Base-by-base conservation (phyloP, 2,797 vertebrate genomes). In the Rhynchotus rufescens region DNA sequence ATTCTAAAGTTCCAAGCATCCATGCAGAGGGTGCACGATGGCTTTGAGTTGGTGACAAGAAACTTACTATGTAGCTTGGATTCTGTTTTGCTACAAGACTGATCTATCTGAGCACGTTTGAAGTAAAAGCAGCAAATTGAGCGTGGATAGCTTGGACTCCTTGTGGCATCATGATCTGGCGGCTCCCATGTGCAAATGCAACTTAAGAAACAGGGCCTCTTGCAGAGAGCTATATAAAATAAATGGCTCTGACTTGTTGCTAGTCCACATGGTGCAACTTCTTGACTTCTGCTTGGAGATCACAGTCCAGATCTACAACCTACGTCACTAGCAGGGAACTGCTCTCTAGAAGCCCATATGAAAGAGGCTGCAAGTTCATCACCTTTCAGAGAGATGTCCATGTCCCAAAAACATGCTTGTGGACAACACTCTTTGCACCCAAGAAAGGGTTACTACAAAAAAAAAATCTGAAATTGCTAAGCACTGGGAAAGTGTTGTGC, bases 1-100 rank as follows among this genome's bases (percentile, higher is more conserved):
- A 57, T 32, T 66, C 47, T 44, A 23, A 11, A 13, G 56, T 51
- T 21, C 56, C 61, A 59, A 5, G 13, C 76, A 80, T 40, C 14
- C 62, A 26, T 0, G 0, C 3, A 16, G 20, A 61, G 34, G 20
- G 54, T 36, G 38, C 69, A 6, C 0, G 0, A 34, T 1, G 4
- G 22, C 4, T 30, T 42, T 15, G 36, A 68, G 54, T 12, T n/a
- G 17, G 62, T 30, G 38, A 47, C 40, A 42, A 28, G 0, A 59
- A 17, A 20, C n/a, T 10, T 13, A 42, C 19, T 1, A 8, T 1
- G 19, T 3, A 22, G n/a, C 45, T 49, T 75, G 28, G 52, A 21
- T 1, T 3, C 64, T 6, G 6, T n/a, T 62, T 30, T 21, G 49
- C 88, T 81, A 92, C 54, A 32, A 16, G 56, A 13, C 22, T n/a